Percentiles rank a stretch among this genome's conserved stretches.
These are phyloP conservation scores for Digitonthophagus gazella DNA, from an alignment of 2,888 invertebrate species.

Conservation along the genomic window DNA sequence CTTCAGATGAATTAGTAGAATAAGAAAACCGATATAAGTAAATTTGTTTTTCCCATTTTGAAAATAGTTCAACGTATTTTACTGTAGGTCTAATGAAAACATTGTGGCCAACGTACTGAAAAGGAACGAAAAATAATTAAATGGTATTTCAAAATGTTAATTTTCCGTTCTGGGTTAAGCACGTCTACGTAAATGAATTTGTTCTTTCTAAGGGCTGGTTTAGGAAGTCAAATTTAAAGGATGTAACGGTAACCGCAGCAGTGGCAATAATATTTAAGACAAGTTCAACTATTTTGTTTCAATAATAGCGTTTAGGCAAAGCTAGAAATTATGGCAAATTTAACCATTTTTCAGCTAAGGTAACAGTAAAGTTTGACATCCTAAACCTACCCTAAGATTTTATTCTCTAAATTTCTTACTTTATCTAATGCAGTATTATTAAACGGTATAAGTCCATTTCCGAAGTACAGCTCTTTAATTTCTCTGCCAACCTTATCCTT, in stretches of 20 bases:
- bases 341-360: too few relatives aligned
- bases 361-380: too few relatives aligned
- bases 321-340: too few relatives aligned
- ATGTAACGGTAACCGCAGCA: too few relatives aligned
- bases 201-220: too few relatives aligned
- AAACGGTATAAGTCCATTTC: neutral
- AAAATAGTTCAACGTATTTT: conserved; percentile 51
- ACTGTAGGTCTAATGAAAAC: conserved; percentile 50
- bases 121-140: conserved; percentile 34
- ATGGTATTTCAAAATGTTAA: neutral
- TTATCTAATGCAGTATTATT: neutral
- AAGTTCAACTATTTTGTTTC: too few relatives aligned
- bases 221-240: too few relatives aligned
- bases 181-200: neutral
- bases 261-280: too few relatives aligned
- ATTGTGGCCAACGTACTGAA: conserved; percentile 53
- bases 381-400: too few relatives aligned
- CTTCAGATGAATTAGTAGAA: conserved; percentile 39
- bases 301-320: too few relatives aligned
- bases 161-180: too few relatives aligned
- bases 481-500: conserved; percentile 1
- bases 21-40: conserved; percentile 56
- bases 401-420: neutral
- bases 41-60: conserved; percentile 47
- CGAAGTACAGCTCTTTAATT: conserved; percentile 19